A percentile compares a stretch with the other conserved stretches of the same genome.
phyloP scores from a whole-genome alignment of 2,113 vertebrate species.

The Trogon surrucura region DNA sequence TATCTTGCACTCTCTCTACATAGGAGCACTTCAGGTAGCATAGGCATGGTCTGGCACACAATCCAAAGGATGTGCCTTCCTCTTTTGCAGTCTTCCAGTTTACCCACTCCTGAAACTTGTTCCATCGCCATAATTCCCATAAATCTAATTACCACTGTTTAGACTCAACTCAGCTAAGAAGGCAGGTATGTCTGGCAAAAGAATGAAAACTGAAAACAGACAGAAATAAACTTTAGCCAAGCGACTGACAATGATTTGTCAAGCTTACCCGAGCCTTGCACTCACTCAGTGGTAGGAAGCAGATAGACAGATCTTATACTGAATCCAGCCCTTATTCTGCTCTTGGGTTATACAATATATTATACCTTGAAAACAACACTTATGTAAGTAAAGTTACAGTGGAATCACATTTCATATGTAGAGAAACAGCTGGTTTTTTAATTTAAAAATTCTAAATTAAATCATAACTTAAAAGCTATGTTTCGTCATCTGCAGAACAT shows the following conservation, averaged over 20 bases:
- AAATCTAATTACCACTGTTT: neutral
- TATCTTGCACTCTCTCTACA: neutral
- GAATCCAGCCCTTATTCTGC: slow-evolving; percentile 31
- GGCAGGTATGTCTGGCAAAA: slow-evolving; percentile 32
- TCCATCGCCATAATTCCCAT: neutral
- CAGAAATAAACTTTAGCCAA: slow-evolving; percentile 43
- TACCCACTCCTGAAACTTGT: neutral
- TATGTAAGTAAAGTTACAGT: slow-evolving; percentile 52
- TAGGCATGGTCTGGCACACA: neutral
- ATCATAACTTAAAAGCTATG: slow-evolving; percentile 67
- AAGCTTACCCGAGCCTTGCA: slow-evolving; percentile 24
- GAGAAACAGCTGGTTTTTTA: slow-evolving; percentile 63
- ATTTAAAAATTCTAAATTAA: slow-evolving; percentile 70
- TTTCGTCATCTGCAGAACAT: slow-evolving; percentile 51
- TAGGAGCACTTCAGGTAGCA: neutral
- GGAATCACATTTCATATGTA: slow-evolving; percentile 59
- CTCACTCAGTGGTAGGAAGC: slow-evolving; percentile 40
- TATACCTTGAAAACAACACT: slow-evolving; percentile 8
- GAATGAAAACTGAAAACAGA: slow-evolving; percentile 19
- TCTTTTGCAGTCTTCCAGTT: neutral
- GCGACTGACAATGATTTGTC: slow-evolving; percentile 52
- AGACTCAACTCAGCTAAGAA: neutral
- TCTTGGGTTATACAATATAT: slow-evolving; percentile 45
- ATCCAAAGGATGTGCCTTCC: neutral
- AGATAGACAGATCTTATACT: slow-evolving; percentile 18